Evolutionary conservation across 2,888 invertebrate genomes (phyloP).

Genomic region (Eilema caniola): DNA sequence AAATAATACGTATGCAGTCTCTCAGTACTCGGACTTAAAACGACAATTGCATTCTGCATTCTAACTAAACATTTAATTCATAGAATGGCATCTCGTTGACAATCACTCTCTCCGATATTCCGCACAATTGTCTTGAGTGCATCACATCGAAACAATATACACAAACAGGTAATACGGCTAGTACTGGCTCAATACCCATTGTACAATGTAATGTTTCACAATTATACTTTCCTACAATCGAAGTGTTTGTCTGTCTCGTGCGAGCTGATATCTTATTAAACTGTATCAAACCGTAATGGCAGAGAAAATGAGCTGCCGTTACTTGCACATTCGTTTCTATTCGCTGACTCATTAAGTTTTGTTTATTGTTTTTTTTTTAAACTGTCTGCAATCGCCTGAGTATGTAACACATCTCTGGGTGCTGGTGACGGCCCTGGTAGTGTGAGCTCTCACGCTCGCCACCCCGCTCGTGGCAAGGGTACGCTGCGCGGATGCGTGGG

Average conservation of each 20-base stretch:
- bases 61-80: not conserved
- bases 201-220: slow-evolving; percentile 7
- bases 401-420: no score
- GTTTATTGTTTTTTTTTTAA: no score
- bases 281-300: not conserved
- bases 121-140: slow-evolving; percentile 11
- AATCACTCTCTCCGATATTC: slow-evolving; percentile 8
- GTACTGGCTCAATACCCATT: slow-evolving; percentile 6
- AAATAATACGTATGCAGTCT: no score
- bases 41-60: not conserved
- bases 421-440: no score
- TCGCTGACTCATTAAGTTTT: slow-evolving; percentile 1
- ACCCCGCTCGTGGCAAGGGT: no score
- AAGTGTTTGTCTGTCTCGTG: no score
- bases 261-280: not conserved
- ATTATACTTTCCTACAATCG: no score
- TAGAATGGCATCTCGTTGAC: slow-evolving; percentile 5
- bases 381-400: no score
- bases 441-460: no score
- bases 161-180: slow-evolving; percentile 9
- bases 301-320: slow-evolving; percentile 7
- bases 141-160: slow-evolving; percentile 6
- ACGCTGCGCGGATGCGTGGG: no score
- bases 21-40: no score
- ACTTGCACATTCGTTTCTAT: slow-evolving; percentile 24